A percentile compares a stretch with the other conserved stretches of the same genome.
These are phyloP conservation scores for Amphiprion percula DNA, from an alignment of 2,113 vertebrate genomes.

Conservation along the genomic window DNA sequence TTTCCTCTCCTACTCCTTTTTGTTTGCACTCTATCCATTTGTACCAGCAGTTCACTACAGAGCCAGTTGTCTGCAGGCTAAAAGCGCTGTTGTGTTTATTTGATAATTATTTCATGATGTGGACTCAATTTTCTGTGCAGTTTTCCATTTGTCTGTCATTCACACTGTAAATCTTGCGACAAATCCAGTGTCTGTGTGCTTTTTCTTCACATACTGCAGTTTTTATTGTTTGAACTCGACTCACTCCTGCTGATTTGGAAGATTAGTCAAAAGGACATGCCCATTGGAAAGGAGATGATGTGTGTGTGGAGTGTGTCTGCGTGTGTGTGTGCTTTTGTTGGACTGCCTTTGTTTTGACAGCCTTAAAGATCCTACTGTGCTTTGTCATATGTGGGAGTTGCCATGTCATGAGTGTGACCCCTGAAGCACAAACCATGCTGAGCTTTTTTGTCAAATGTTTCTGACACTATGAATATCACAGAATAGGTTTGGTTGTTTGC, in stretches of 20 bases:
- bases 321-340: conserved; percentile 65
- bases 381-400: conserved; percentile 76
- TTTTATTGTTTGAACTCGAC: conserved; percentile 20
- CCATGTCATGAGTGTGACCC: conserved; percentile 63
- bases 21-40: conserved; percentile 24
- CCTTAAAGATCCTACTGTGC: conserved; percentile 72
- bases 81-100: conserved; percentile 22
- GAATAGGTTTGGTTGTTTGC: not conserved
- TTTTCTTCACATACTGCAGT: conserved; percentile 5
- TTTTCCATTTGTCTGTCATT: conserved; percentile 4
- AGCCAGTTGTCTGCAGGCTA: conserved; percentile 19
- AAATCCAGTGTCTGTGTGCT: not conserved
- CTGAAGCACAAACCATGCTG: conserved; percentile 44
- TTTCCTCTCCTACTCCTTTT: not conserved
- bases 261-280: conserved; percentile 45
- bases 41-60: conserved; percentile 18
- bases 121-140: not conserved
- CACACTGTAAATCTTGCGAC: not conserved
- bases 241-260: conserved; percentile 36
- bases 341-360: conserved; percentile 75
- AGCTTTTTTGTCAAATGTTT: not conserved
- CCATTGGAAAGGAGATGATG: conserved; percentile 30
- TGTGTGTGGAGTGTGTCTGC: conserved; percentile 31
- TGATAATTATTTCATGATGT: conserved; percentile 21
- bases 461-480: conserved; percentile 1